Evolutionary conservation across 2,113 vertebrate species (phyloP).

Genomic region (Fulica atra): DNA sequence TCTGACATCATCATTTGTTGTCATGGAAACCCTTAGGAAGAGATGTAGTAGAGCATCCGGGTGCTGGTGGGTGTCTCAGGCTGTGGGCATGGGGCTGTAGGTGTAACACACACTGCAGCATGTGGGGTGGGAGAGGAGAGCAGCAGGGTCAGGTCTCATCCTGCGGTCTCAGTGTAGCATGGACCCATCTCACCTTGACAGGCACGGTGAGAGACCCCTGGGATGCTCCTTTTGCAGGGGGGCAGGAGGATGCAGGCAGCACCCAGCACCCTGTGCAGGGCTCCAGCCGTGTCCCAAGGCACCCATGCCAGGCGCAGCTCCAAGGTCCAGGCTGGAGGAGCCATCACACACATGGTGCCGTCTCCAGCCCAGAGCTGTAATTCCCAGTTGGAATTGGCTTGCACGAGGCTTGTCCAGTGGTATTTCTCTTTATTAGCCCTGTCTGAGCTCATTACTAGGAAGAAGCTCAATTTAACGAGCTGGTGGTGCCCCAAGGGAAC

Average conservation of each 20-base stretch:
- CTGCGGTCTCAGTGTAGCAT: background rate
- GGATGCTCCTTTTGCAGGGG: background rate
- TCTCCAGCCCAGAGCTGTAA: background rate
- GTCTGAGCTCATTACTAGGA: constrained; percentile 67
- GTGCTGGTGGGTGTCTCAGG: background rate
- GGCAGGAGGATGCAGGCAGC: background rate
- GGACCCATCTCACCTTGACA: background rate
- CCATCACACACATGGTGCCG: fast-evolving
- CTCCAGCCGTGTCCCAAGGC: fast-evolving
- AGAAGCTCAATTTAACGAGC: constrained; percentile 54
- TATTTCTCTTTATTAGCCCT: constrained; percentile 70
- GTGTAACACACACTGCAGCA: fast-evolving
- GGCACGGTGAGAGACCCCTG: fast-evolving
- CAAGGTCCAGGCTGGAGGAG: background rate
- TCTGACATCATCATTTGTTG: constrained; percentile 60
- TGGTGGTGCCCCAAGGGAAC: constrained; percentile 12
- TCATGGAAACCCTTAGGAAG: background rate
- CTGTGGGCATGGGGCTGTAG: background rate
- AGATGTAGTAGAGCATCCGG: background rate
- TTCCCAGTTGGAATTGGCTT: constrained; percentile 26
- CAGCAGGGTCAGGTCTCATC: background rate
- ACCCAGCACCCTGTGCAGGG: background rate
- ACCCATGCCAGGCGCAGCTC: background rate
- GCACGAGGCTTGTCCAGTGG: background rate
- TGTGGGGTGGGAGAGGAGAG: background rate